Percentiles rank a stretch among this genome's conserved stretches.
These are phyloP conservation scores for Cepaea hortensis DNA, from an alignment of 2,888 invertebrate genomes.

Conservation along the genomic window DNA sequence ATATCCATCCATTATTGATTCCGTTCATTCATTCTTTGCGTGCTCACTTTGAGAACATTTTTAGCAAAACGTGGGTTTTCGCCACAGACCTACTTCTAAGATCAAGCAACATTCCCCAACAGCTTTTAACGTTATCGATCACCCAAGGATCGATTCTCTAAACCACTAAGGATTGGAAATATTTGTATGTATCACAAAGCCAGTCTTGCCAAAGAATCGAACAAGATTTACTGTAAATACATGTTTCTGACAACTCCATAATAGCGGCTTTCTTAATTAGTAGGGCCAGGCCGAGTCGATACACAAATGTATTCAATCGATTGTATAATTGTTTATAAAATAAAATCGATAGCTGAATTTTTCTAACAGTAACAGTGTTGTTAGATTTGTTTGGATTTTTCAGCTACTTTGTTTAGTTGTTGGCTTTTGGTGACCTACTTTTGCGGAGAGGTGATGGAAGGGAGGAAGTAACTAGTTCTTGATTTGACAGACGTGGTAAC, in stretches of 20 bases:
- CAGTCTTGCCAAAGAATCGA: background rate
- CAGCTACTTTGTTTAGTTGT: no score
- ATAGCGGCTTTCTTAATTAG: background rate
- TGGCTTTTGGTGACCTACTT: no score
- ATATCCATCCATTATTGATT: no score
- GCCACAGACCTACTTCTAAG: constrained; percentile 14
- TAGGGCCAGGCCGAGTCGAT: constrained; percentile 4
- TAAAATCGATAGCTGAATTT: no score
- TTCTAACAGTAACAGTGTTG: no score
- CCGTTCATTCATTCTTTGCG: background rate
- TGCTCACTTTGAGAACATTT: background rate
- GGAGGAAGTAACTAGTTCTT: no score
- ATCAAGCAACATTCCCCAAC: background rate
- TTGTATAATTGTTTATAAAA: no score
- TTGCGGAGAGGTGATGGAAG: no score
- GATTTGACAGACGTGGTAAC: no score
- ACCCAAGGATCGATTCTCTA: background rate
- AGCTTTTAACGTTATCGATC: constrained; percentile 8
- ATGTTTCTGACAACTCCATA: background rate
- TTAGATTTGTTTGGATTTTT: no score
- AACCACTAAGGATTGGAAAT: background rate
- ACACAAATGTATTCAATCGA: background rate
- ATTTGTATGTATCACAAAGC: constrained; percentile 6
- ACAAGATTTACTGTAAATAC: constrained; percentile 24
- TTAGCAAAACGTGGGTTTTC: constrained; percentile 1